Evolutionary conservation across 2,113 vertebrate species (phyloP), one percentile per base, ranked within the genome.

Genomic region (Fregetta grallaria): DNA sequence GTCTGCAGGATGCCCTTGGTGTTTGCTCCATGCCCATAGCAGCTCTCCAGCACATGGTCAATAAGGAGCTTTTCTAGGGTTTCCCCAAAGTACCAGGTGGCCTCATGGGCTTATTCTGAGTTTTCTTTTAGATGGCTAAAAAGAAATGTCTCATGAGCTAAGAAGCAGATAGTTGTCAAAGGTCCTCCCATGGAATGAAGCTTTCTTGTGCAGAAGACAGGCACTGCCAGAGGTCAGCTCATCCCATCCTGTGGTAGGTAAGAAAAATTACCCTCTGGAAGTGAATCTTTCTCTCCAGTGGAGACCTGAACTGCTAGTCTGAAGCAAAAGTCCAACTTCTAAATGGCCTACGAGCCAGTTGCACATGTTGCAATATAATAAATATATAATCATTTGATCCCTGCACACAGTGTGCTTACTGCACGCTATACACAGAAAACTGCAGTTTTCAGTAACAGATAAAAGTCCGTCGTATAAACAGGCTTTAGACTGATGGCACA

Each of bases 311-410:
- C 36, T 58, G 32, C 44, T 34, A 11, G 25, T 42, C 36, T 22
- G n/a, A 56, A 63, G 40, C 15, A 25, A 10, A 50, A 78, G 22
- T 29, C 30, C 44, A 66, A 3, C 19, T 66, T 59, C 44, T 45
- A 59, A 59, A 44, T 17, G 38, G 13, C 32, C 38, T 6, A 25
- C 52, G 38, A 66, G 19, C 32, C 44, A 9, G 29, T 25, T 58
- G 17, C 18, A 29, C 7, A 1, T 8, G 22, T 72, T 2, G n/a
- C n/a, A n/a, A n/a, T 0, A 21, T 29, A 34, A 40, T 21, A 53
- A 68, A 53, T 26, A 29, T 9, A 19, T 34, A 53, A 83, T 16
- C 10, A 5, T 34, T 16, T 25, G 18, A 53, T 61, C 19, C 12
- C 55, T 30, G 13, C 21, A 20, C 27, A 14, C 9, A 7, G 18